Evolutionary conservation across 2,888 invertebrate genomes (phyloP).

Genomic region (Emmelina monodactyla): DNA sequence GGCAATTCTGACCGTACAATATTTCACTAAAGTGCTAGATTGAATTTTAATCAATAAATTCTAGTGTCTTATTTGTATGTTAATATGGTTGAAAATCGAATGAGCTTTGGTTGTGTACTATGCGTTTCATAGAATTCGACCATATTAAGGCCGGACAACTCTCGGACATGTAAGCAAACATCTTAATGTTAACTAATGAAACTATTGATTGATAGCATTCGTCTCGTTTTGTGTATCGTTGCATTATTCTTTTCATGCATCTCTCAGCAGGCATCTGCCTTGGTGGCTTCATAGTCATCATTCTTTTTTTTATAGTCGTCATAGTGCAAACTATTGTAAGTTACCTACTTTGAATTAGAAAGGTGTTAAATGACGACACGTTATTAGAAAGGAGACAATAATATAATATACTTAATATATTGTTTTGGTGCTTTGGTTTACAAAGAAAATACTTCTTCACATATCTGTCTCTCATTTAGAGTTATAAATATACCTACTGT

Average conservation of each 20-base stretch:
- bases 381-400: no score
- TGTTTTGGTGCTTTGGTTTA: no score
- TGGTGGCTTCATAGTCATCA: conserved; percentile 61
- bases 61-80: no score
- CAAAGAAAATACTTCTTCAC: no score
- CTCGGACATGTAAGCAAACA: conserved; percentile 63
- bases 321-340: no score
- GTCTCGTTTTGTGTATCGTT: conserved; percentile 46
- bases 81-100: background rate
- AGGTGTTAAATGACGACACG: no score
- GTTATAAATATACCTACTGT: no score
- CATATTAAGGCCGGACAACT: conserved; percentile 47
- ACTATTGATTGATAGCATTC: conserved; percentile 60
- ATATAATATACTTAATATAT: no score
- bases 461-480: no score
- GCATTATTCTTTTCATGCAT: conserved; percentile 58
- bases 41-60: background rate
- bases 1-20: background rate
- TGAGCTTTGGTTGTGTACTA: background rate
- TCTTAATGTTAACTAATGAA: conserved; percentile 67
- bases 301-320: no score
- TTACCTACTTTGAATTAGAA: no score
- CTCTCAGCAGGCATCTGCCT: conserved; percentile 55
- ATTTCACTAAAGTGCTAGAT: background rate
- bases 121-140: conserved; percentile 50